These are phyloP conservation scores for Gadus chalcogrammus DNA, from an alignment of 2,113 vertebrate species.

Conservation along the genomic window DNA sequence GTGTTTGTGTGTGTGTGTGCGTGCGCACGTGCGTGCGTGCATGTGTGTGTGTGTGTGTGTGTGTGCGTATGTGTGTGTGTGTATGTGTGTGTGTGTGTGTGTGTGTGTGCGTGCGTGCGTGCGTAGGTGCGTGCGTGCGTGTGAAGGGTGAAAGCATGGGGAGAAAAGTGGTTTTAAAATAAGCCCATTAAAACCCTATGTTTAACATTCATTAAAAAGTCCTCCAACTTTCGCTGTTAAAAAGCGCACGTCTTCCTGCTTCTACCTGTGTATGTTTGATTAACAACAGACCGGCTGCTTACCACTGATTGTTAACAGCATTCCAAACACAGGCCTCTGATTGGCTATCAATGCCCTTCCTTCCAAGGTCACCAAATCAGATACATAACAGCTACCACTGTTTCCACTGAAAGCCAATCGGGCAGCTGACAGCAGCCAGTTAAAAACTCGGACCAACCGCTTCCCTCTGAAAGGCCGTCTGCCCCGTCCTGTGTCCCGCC, in stretches of 20 bases:
- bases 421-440: too few species aligned
- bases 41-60: not conserved
- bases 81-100: not conserved
- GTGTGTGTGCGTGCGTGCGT: not conserved
- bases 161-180: too few species aligned
- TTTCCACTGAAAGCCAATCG: too few species aligned
- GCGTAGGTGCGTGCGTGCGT: not conserved
- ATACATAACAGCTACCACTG: too few species aligned
- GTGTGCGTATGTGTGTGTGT: slow-evolving; percentile 1
- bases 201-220: too few species aligned
- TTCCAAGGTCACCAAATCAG: too few species aligned
- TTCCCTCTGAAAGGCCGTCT: not conserved
- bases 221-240: not conserved
- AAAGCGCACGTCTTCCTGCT: not conserved
- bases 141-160: too few species aligned
- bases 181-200: too few species aligned
- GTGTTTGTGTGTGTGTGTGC: not conserved
- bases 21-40: not conserved
- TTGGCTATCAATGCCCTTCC: too few species aligned
- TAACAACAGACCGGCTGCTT: too few species aligned
- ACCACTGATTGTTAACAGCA: too few species aligned
- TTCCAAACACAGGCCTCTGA: too few species aligned
- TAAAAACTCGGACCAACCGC: not conserved
- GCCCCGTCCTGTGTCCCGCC: not conserved
- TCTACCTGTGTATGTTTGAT: not conserved